Base-by-base conservation (phyloP, 2,888 invertebrate genomes). In the Cheilosia vernalis region DNA sequence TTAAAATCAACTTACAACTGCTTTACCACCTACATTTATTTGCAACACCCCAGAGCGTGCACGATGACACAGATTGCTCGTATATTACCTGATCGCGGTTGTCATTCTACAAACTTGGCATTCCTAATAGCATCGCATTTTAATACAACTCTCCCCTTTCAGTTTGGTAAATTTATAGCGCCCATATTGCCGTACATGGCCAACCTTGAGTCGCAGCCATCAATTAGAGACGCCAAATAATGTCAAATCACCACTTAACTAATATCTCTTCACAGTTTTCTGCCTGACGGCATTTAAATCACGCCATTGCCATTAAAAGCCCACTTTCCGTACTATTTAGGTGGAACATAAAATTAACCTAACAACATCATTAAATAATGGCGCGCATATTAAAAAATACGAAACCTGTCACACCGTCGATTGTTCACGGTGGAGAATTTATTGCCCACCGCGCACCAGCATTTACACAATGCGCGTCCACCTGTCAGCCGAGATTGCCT, bases 341-440 rank as follows among this genome's bases (percentile, higher is more conserved):
- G 60, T 80, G 74, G 61, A 80, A 85, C 84, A 85, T 80, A 79
- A 85, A 85, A 80, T 85, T 85, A 85, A 85, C 70, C 84, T 60
- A 85, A 74, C 80, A 80, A 79, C 80, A 84, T 84, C 84, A 80
- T 84, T 80, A 84, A 84, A 84, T 84, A 84, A 84, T 79, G 74
- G 66, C 63, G 79, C 63, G 80, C 70, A 79, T 80, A 80, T 84
- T 84, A 80, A 73, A 84, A 84, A 69, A 69, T 76, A 79, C 70
- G 60, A 85, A 85, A 85, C 74, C 80, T 85, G 80, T 85, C 76
- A 85, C 60, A 61, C 49, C 55, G 67, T 64, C 74, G 74, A 80
- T 80, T 80, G 76, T 80, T 85, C 64, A 76, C 64, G 76, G 74
- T 47, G 49, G 64, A 85, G 69, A 76, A 85, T 85, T 85, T 80